Percentiles rank a stretch among this genome's conserved stretches.
Evolutionary conservation across 2,797 vertebrate genomes (phyloP).

Genomic region (Rhinella marina): DNA sequence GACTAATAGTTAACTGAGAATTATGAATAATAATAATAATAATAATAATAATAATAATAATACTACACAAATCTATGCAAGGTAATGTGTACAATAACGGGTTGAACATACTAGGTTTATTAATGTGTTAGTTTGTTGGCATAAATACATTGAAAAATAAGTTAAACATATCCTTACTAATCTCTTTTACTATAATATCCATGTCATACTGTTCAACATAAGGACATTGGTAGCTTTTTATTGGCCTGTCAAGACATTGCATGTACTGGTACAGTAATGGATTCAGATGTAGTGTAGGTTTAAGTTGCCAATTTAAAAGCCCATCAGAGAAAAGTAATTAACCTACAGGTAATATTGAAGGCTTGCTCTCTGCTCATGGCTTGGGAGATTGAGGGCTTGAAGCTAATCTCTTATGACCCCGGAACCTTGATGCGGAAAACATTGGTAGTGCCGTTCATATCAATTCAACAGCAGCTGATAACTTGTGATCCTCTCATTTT

Average conservation of each 20-base stretch:
- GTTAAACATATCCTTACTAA: background rate
- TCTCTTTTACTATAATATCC: background rate
- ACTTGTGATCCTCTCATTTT: constrained; percentile 5
- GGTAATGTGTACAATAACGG: too few relatives aligned
- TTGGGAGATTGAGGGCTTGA: constrained; percentile 28
- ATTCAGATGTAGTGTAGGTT: background rate
- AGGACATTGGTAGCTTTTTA: background rate
- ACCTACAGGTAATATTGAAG: constrained; percentile 22
- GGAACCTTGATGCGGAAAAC: constrained; percentile 22
- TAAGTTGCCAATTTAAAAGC: constrained; percentile 35
- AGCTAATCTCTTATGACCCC: constrained; percentile 29
- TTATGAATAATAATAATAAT: too few relatives aligned
- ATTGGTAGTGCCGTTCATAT: constrained; percentile 11
- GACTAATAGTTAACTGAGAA: too few relatives aligned
- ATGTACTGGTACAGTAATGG: constrained; percentile 5
- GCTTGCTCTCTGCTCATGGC: constrained; percentile 13
- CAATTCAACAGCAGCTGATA: background rate
- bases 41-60: too few relatives aligned
- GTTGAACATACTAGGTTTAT: too few relatives aligned
- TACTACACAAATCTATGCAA: too few relatives aligned
- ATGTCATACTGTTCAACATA: background rate
- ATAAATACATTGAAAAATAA: background rate
- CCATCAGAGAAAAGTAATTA: constrained; percentile 45
- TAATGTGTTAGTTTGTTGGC: background rate
- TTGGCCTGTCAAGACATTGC: constrained; percentile 12